Conservation (phyloP, 2,888 invertebrate species). For the Acleris emargana region DNA sequence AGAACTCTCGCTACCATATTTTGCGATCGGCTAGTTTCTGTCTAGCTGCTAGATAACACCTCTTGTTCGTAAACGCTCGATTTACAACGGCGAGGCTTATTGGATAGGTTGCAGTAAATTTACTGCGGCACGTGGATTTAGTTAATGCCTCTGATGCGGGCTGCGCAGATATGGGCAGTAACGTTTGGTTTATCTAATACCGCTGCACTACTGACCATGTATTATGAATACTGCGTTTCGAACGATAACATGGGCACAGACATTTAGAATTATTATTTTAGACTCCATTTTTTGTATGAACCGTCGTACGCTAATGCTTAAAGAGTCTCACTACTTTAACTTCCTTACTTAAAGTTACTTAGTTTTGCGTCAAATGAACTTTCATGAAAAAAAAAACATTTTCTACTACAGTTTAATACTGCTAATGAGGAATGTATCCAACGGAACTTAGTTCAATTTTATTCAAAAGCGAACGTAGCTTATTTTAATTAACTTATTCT, state of each 20-base stretch:
- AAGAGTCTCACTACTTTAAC: no score
- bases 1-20: not conserved
- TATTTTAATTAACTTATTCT: no score
- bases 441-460: no score
- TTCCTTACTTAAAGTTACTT: no score
- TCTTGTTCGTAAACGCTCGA: conserved; percentile 5
- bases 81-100: conserved; percentile 29
- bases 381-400: no score
- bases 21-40: not conserved
- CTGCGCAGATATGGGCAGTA: conserved; percentile 14
- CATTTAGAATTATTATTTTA: no score
- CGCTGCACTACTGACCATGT: conserved; percentile 1
- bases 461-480: no score
- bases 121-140: conserved; percentile 30
- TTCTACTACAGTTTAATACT: no score
- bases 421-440: no score
- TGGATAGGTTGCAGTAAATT: conserved; percentile 32
- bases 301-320: no score
- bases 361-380: no score
- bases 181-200: conserved; percentile 20
- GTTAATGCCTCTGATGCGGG: conserved; percentile 15
- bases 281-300: no score
- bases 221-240: conserved; percentile 1
- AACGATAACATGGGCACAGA: not conserved
- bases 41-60: conserved; percentile 20